Evolutionary conservation across 2,797 vertebrate genomes (phyloP).

Genomic region (Stomatorhinus walkeri): DNA sequence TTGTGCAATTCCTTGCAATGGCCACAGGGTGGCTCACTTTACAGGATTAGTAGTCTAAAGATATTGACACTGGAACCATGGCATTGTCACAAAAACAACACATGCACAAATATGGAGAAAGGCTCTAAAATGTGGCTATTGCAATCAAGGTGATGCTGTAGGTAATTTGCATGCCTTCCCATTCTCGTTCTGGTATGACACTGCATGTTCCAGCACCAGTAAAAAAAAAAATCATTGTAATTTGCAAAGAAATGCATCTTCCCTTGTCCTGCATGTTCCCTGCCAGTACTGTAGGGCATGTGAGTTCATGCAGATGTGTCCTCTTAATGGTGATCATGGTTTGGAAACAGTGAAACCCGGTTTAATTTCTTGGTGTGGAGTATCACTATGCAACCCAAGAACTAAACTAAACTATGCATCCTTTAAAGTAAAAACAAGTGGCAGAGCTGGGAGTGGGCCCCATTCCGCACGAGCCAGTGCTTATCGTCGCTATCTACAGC

Average conservation of each 20-base stretch:
- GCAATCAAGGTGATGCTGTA: not conserved
- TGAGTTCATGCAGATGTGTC: slow-evolving; percentile 25
- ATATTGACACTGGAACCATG: not conserved
- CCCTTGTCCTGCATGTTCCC: not conserved
- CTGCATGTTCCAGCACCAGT: slow-evolving; percentile 22
- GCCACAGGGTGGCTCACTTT: slow-evolving; percentile 16
- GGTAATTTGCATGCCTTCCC: not conserved
- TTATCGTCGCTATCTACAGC: slow-evolving; percentile 12
- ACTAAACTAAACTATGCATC: slow-evolving; percentile 26
- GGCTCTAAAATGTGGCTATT: not conserved
- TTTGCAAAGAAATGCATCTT: slow-evolving; percentile 26
- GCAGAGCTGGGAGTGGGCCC: slow-evolving; percentile 27
- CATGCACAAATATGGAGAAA: not conserved
- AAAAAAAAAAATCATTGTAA: slow-evolving; percentile 33
- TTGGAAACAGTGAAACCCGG: slow-evolving; percentile 53
- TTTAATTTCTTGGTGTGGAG: slow-evolving; percentile 31
- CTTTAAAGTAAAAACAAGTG: slow-evolving; percentile 59
- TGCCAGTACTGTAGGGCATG: slow-evolving; percentile 10
- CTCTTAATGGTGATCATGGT: slow-evolving; percentile 19
- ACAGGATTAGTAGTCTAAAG: not conserved
- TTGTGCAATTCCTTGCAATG: not conserved
- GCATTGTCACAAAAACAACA: not conserved
- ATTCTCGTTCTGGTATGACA: not conserved
- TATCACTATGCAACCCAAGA: slow-evolving; percentile 54
- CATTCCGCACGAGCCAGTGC: not conserved